Percentiles rank a stretch among this genome's conserved stretches.
Conservation (phyloP, 2,888 invertebrate genomes). For the Zhuqinia jingwanae region DNA sequence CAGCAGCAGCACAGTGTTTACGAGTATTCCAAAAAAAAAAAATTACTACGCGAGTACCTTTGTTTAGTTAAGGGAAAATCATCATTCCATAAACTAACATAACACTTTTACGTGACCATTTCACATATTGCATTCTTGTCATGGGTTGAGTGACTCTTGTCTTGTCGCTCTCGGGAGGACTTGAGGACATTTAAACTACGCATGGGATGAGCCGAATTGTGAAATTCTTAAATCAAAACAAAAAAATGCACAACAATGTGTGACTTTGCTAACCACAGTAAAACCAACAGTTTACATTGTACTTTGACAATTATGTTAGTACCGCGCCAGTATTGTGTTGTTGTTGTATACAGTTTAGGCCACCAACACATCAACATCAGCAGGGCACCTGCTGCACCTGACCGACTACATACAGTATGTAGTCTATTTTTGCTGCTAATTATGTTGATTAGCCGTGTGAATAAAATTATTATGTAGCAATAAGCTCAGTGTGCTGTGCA, state of each 20-base stretch:
- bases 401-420: too few relatives aligned
- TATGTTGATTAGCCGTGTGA: conserved; percentile 58
- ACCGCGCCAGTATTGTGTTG: neutral
- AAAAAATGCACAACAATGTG: neutral
- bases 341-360: too few relatives aligned
- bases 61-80: too few relatives aligned
- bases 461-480: conserved; percentile 54
- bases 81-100: too few relatives aligned
- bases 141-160: neutral
- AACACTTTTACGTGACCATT: conserved; percentile 30
- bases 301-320: conserved; percentile 2
- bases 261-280: too few relatives aligned
- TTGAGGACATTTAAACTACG: neutral
- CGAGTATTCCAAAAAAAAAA: too few relatives aligned
- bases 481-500: too few relatives aligned
- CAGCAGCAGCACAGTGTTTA: too few relatives aligned
- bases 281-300: too few relatives aligned
- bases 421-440: neutral
- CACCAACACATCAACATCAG: neutral
- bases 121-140: conserved; percentile 10
- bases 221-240: conserved; percentile 33
- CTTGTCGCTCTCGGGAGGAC: neutral
- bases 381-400: neutral
- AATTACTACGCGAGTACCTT: too few relatives aligned
- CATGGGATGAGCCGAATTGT: conserved; percentile 14